Evolutionary conservation across 2,888 invertebrate species (phyloP).

Genomic region (Volucella bombylans): DNA sequence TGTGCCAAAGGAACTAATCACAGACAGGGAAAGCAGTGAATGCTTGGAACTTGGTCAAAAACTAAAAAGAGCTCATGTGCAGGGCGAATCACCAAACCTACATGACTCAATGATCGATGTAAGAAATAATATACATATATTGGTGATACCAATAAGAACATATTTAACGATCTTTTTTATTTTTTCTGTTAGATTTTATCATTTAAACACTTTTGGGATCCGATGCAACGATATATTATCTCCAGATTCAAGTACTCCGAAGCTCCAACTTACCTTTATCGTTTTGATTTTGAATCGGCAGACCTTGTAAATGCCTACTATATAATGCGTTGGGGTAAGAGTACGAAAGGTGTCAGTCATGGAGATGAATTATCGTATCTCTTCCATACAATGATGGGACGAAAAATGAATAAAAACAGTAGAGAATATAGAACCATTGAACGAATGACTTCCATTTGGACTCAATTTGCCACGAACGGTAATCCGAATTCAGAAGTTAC

Average conservation of each 20-base stretch:
- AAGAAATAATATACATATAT: neutral
- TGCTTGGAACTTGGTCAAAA: constrained; percentile 75
- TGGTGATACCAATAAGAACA: no score
- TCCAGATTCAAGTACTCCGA: constrained; percentile 76
- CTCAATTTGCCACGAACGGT: constrained; percentile 79
- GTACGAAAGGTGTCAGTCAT: constrained; percentile 79
- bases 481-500: constrained; percentile 79
- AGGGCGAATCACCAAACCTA: constrained; percentile 20
- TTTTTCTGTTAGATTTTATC: constrained; percentile 50
- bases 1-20: constrained; percentile 77
- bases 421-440: constrained; percentile 77
- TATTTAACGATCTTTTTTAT: no score
- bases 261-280: constrained; percentile 80
- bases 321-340: constrained; percentile 78
- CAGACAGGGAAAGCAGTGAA: constrained; percentile 75
- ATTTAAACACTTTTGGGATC: constrained; percentile 81
- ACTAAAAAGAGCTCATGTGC: constrained; percentile 78
- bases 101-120: constrained; percentile 45
- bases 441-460: constrained; percentile 79
- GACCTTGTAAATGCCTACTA: constrained; percentile 77
- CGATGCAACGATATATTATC: constrained; percentile 78
- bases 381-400: constrained; percentile 78
- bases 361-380: constrained; percentile 81
- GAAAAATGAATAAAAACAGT: constrained; percentile 76
- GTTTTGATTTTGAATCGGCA: constrained; percentile 81